Base-by-base conservation (phyloP, 2,113 vertebrate genomes). In the Galbula dea region DNA sequence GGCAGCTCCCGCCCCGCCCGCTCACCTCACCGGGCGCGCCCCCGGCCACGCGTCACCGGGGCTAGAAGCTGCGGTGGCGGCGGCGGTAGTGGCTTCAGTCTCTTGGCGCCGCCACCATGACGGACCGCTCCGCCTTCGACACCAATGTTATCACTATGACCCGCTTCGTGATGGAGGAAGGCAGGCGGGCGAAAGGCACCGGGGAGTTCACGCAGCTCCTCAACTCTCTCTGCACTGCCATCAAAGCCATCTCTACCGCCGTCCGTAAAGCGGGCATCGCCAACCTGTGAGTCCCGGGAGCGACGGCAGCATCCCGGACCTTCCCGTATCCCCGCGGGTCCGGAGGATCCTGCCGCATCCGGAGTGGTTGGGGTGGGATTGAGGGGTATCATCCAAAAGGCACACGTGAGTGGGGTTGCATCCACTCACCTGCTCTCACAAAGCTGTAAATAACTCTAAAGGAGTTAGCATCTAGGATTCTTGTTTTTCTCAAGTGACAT, bases 221-320 rank as follows among this genome's bases (percentile, higher is more conserved):
- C 75, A 99, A 98, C 95, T 98, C 99, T 16, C 97, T 99, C 88
- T 99, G 99, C 98, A 98, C 99, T 1, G 98, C 99, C 21, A 91
- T 99, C 96, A 99, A 99, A 97, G 99, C 99, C 86, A 99, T 99
- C 94, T 99, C 99, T 66, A 98, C 98, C 2, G 99, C 99, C 4
- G 99, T 99, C 95, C 98, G 99, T 36, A 99, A 99, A 91, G 99
- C 99, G 27, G 99, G 99, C 87, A 98, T 99, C 86, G 99, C 99
- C 69, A 98, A 99, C 96, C 98, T 99, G 99, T 99, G 86, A 97
- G 98, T 98, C 45, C 27, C 13, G 43, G 26, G 10, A 23, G 21
- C 11, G 7, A 39, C 4, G 39, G 55, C 4, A 34, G 43, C 73
- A 37, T 37, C n/a, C 36, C 21, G 6, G 66, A 2, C 41, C 41